Evolutionary conservation across 2,797 vertebrate genomes (phyloP), one percentile per base, ranked within the genome.

Genomic region (Hemitrygon akajei): DNA sequence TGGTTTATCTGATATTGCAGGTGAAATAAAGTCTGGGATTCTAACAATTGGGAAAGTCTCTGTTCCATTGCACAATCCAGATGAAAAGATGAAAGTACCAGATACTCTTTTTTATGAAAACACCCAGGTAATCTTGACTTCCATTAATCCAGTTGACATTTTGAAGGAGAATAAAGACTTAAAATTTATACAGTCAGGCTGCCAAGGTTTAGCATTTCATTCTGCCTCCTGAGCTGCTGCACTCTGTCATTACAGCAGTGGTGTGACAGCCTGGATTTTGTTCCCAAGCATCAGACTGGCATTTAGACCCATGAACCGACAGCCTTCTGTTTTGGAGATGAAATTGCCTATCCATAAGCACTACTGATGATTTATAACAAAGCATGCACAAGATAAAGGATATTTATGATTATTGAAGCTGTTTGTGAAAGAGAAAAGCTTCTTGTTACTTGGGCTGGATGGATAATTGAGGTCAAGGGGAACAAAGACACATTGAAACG

Each of bases 81-180:
- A 94, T 0, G 97, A 98, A 95, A 99, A 97, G 94, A 98, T 98
- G 97, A 99, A 99, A 96, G 97, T 99, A 91, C 98, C 99, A 47
- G 98, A 99, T 71, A 98, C 99, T 92, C 97, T 99, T 22, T 99
- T 99, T 96, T 99, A 99, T 94, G 98, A 99, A 95, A 99, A 99
- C 79, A 75, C 96, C 11, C 99, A 99, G 97, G 99, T 99, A 95
- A 97, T 96, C 95, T n/a, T 56, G 71, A 73, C 30, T 86, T 86
- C 27, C 60, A 89, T n/a, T 30, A 37, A 69, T 89, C 7, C 18
- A 3, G 7, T 69, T 37, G 60, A 9, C 18, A 69, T 22, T 22
- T 37, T 89, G 60, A 89, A 22, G n/a, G 16, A 11, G 20, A 69
- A 89, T 34, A 66, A 89, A 20, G n/a, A 22, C 3, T 69, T 86